Evolutionary conservation across 2,888 invertebrate genomes (phyloP).

Genomic region (Busseola fusca): DNA sequence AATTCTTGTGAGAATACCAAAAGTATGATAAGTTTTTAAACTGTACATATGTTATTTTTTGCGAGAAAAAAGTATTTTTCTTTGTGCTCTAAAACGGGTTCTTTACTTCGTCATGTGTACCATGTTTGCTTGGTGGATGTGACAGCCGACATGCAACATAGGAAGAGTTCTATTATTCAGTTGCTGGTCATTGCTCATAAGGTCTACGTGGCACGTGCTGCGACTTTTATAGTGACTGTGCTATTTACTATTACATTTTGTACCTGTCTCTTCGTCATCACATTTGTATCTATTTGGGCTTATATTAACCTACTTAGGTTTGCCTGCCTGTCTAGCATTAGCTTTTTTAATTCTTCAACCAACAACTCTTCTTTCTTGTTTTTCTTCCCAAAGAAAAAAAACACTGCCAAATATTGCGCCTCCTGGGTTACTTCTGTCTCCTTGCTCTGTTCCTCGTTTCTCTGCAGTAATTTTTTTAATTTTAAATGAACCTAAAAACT

Average conservation of each 20-base stretch:
- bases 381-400: neutral
- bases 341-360: neutral
- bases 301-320: neutral
- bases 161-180: slow-evolving; percentile 35
- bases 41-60: neutral
- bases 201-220: slow-evolving; percentile 26
- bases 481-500: neutral
- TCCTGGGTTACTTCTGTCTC: neutral
- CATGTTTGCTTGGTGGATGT: slow-evolving; percentile 37
- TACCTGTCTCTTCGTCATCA: slow-evolving; percentile 1
- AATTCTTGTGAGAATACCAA: slow-evolving; percentile 26
- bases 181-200: slow-evolving; percentile 23
- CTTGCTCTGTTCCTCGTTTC: neutral
- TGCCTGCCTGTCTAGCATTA: too few relatives aligned
- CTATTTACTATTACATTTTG: slow-evolving; percentile 22
- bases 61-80: neutral
- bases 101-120: slow-evolving; percentile 1
- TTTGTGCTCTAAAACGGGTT: slow-evolving; percentile 8
- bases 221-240: slow-evolving; percentile 17
- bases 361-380: neutral
- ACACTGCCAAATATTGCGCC: neutral
- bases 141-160: slow-evolving; percentile 26
- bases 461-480: neutral
- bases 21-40: neutral
- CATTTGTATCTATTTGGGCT: neutral